A percentile compares a stretch with the other conserved stretches of the same genome.
Conservation (phyloP, 2,888 invertebrate species). For the Aphodius sticticus region DNA sequence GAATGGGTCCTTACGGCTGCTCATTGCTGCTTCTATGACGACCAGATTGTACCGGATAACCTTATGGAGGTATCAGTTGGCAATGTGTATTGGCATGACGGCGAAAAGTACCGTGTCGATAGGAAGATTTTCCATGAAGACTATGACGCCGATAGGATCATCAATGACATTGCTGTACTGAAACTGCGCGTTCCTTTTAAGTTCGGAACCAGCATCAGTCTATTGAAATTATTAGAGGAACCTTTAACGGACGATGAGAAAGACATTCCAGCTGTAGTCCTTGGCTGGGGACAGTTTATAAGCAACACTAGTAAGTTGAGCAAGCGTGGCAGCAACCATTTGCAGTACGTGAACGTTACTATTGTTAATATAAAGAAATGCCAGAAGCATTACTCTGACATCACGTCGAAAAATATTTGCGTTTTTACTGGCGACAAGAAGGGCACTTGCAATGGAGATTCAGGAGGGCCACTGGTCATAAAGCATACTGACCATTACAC, state of each 20-base stretch:
- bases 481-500: not conserved
- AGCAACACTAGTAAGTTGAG: not conserved
- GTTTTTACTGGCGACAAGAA: not conserved
- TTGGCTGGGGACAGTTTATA: not conserved
- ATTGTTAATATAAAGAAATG: not conserved
- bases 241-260: not conserved
- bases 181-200: conserved; percentile 7
- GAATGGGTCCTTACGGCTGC: conserved; percentile 30
- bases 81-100: conserved; percentile 14
- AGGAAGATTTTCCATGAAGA: conserved; percentile 30
- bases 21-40: conserved; percentile 21
- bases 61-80: not conserved
- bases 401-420: conserved; percentile 19
- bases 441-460: conserved; percentile 25
- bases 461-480: conserved; percentile 28
- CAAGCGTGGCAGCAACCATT: not conserved
- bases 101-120: not conserved
- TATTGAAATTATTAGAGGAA: not conserved
- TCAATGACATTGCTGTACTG: conserved; percentile 30
- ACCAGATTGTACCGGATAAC: not conserved
- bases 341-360: conserved; percentile 11
- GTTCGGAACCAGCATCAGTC: not conserved
- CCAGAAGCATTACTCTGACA: not conserved
- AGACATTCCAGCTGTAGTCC: not conserved
- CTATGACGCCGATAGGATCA: conserved; percentile 22